phyloP scores from a whole-genome alignment of 35 echinoderm and acorn worm genomes.

The Ptychodera flava region DNA sequence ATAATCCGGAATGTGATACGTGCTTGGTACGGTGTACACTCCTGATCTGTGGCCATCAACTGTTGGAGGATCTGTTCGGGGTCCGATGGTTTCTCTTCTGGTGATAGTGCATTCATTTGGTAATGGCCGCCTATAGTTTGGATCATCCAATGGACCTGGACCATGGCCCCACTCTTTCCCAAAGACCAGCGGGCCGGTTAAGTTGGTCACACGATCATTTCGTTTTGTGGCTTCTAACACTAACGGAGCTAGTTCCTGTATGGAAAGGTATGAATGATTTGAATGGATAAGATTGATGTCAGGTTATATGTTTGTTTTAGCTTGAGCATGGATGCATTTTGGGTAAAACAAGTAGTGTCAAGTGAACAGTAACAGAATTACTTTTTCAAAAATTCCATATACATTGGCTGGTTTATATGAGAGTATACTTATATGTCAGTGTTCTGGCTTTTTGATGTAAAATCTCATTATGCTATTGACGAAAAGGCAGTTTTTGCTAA shows the following conservation, averaged over 20 bases:
- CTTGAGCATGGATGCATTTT: too few relatives aligned
- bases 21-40: slow-evolving; percentile 61
- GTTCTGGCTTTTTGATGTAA: too few relatives aligned
- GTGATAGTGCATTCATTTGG: slow-evolving; percentile 84
- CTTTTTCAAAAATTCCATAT: too few relatives aligned
- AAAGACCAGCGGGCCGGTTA: slow-evolving; percentile 64
- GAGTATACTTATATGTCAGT: too few relatives aligned
- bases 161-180: slow-evolving; percentile 54
- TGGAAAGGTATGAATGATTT: too few relatives aligned
- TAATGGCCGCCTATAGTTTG: slow-evolving; percentile 57
- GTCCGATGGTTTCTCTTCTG: slow-evolving; percentile 52
- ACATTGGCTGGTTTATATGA: too few relatives aligned
- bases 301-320: too few relatives aligned
- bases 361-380: too few relatives aligned
- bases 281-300: too few relatives aligned
- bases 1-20: slow-evolving; percentile 74
- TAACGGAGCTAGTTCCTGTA: slow-evolving; percentile 65
- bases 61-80: slow-evolving; percentile 67
- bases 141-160: slow-evolving; percentile 78
- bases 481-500: too few relatives aligned
- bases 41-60: slow-evolving; percentile 72
- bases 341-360: too few relatives aligned
- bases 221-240: slow-evolving; percentile 48
- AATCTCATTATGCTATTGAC: too few relatives aligned
- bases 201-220: slow-evolving; percentile 40